Evolutionary conservation across 2,888 invertebrate genomes (phyloP), one percentile per base, ranked within the genome.

Genomic region (Drosophila helvetica): DNA sequence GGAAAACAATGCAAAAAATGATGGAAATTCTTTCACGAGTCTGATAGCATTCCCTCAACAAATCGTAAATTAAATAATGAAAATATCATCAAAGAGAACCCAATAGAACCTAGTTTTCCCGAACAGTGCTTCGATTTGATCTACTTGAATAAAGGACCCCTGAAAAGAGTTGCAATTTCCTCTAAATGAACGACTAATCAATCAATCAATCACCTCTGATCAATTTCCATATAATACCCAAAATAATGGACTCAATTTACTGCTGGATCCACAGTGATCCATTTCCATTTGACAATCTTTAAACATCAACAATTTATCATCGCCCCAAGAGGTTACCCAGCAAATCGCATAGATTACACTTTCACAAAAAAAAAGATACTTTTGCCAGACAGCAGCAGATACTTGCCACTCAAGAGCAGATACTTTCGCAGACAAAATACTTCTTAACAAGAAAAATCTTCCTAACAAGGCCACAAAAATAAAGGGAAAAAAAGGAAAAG

Each of bases 391-490:
- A 38, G n/a, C 38, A 15, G 38, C 38, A n/a, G n/a, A 27, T 30
- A 27, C 25, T 27, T 27, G 9, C 19, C 52, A 51, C 52, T 59
- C 18, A 33, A 18, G 10, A 7, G 4, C 59, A 33, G 38, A 38
- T 17, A 46, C 61, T 62, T 60, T 18, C 8, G 45, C 60, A 61
- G 46, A 47, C 60, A 12, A 12, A 30, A 63, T 38, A 67, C 55
- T 66, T 51, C 55, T 55, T 38, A 43, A 25, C 22, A n/a, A 7
- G 25, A 18, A 38, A 46, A 56, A 46, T 57, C 57, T 9, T 10
- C 61, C 50, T 54, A 69, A 43, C 45, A 67, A 62, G 61, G 9
- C 38, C 51, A 48, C 63, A 54, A 61, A 59, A 50, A 65, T 27
- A 27, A 18, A 48, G 48, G 18, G 43, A 43, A 22, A 25, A 30